phyloP scores from a whole-genome alignment of 2,797 vertebrate species.

The Chelidonichthys spinosus region DNA sequence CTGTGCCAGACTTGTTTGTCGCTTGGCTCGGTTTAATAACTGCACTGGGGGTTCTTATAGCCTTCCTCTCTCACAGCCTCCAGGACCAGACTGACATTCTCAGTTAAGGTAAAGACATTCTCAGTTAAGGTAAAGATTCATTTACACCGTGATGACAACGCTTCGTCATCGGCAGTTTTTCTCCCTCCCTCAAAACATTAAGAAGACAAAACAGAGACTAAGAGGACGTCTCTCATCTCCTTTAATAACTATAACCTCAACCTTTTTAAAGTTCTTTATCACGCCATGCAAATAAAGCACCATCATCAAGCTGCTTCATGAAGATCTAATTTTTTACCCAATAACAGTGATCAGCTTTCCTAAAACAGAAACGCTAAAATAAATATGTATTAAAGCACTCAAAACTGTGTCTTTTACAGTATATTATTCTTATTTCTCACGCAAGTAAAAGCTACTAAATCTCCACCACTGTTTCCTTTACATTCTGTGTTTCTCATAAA shows the following conservation, averaged over 20 bases:
- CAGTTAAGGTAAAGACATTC: background rate
- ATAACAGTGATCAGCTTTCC: too few relatives aligned
- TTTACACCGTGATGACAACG: background rate
- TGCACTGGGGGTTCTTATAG: background rate
- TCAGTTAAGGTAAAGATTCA: background rate
- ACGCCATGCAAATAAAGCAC: too few relatives aligned
- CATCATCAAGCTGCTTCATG: too few relatives aligned
- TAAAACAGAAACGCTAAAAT: too few relatives aligned
- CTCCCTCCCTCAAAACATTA: background rate
- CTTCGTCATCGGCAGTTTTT: background rate
- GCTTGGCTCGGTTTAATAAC: background rate
- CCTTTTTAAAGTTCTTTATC: too few relatives aligned
- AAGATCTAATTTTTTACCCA: too few relatives aligned
- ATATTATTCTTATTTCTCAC: background rate
- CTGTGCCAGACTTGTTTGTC: background rate
- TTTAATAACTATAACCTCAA: too few relatives aligned
- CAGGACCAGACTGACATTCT: background rate
- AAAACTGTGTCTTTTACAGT: background rate
- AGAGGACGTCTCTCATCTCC: too few relatives aligned
- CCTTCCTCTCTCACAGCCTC: background rate
- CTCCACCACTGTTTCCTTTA: too few relatives aligned
- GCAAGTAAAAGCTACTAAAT: background rate
- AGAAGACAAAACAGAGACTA: background rate
- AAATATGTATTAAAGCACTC: too few relatives aligned
- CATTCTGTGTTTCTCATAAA: background rate